Evolutionary conservation across 2,113 vertebrate species (phyloP).

Genomic region (Brachionichthys hirsutus): DNA sequence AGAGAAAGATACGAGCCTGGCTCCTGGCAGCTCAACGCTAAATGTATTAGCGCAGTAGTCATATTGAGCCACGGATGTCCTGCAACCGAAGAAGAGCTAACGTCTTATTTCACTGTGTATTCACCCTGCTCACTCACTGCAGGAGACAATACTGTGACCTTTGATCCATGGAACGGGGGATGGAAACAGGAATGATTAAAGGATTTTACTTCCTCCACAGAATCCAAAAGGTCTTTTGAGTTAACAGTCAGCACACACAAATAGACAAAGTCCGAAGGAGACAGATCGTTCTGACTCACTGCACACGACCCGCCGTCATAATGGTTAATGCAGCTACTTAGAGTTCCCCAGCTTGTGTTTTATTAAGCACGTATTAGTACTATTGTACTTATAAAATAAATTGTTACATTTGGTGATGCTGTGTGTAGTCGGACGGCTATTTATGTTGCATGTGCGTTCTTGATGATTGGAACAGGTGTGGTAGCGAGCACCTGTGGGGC

Average conservation of each 20-base stretch:
- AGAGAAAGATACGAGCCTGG: conserved; percentile 47
- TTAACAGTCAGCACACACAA: neutral
- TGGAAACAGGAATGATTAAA: neutral
- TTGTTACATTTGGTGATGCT: too few species aligned
- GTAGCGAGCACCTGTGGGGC: too few species aligned
- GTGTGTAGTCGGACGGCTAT: too few species aligned
- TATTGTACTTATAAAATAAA: too few species aligned
- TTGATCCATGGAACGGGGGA: conserved; percentile 23
- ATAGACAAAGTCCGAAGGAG: too few species aligned
- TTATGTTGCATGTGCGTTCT: too few species aligned
- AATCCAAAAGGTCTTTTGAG: neutral
- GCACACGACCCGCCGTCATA: too few species aligned
- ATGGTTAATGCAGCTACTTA: too few species aligned
- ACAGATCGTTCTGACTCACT: too few species aligned
- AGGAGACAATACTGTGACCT: conserved; percentile 45
- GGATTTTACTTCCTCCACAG: neutral
- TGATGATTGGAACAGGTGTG: too few species aligned
- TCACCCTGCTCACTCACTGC: conserved; percentile 16
- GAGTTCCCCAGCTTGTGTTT: too few species aligned
- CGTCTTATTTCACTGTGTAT: conserved; percentile 52
- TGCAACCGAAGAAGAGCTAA: conserved; percentile 36
- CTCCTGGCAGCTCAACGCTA: conserved; percentile 58
- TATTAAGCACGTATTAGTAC: too few species aligned
- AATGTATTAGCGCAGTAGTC: conserved; percentile 60
- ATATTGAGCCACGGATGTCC: conserved; percentile 49